phyloP scores from a whole-genome alignment of 2,113 vertebrate genomes.

The Leucosticte australis region DNA sequence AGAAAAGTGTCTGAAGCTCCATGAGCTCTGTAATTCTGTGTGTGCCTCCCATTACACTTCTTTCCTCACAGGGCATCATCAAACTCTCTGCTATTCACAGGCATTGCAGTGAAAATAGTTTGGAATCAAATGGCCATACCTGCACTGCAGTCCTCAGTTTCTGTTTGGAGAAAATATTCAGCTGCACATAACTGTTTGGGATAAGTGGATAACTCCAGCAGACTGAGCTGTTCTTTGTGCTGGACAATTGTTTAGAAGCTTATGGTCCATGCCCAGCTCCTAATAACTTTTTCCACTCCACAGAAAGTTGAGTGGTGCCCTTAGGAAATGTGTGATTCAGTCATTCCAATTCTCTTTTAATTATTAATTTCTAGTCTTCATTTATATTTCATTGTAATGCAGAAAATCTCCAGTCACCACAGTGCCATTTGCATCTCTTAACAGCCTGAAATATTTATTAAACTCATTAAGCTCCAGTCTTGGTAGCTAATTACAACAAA shows the following conservation, averaged over 20 bases:
- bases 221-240: background rate
- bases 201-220: background rate
- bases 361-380: conserved; percentile 23
- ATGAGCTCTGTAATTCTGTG: background rate
- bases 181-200: background rate
- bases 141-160: background rate
- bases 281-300: conserved; percentile 22
- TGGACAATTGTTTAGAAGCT: conserved; percentile 3
- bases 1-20: background rate
- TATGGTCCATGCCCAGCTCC: conserved; percentile 1
- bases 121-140: background rate
- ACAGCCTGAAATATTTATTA: conserved; percentile 54
- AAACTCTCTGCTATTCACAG: background rate
- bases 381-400: conserved; percentile 17
- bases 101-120: background rate
- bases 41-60: background rate
- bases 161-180: background rate
- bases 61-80: background rate
- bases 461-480: conserved; percentile 52
- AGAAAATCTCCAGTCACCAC: conserved; percentile 18
- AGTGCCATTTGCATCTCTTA: conserved; percentile 29
- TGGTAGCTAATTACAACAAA: conserved; percentile 64
- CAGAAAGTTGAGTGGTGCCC: background rate
- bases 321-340: conserved; percentile 9
- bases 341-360: conserved; percentile 17